Evolutionary conservation across 35 echinoderm and acorn worm species (phyloP).

Genomic region (Diadema setosum): DNA sequence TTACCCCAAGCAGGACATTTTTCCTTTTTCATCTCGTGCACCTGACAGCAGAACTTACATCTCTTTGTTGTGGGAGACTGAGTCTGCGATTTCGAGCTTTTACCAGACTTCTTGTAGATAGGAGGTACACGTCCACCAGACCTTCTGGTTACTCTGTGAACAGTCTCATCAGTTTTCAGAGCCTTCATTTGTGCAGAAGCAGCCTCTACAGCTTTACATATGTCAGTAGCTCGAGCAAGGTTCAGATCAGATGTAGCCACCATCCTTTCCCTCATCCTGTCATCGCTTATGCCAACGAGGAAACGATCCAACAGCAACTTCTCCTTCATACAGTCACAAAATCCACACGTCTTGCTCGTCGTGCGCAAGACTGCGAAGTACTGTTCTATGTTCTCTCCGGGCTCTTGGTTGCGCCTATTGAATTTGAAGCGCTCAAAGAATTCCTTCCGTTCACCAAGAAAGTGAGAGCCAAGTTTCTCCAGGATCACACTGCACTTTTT

Average conservation of each 20-base stretch:
- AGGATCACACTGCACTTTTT: neutral
- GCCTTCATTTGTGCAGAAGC: neutral
- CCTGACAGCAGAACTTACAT: no score
- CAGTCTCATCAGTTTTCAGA: neutral
- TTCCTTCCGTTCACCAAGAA: constrained; percentile 4
- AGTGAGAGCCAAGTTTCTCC: neutral
- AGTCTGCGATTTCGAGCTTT: no score
- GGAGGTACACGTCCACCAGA: no score
- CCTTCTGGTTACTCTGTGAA: no score
- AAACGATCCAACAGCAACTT: constrained; percentile 10
- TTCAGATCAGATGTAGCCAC: neutral
- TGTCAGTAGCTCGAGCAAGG: neutral
- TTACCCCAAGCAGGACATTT: no score
- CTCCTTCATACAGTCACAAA: constrained; percentile 24
- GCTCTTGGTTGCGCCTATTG: constrained; percentile 14
- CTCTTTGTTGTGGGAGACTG: no score
- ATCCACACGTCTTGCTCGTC: constrained; percentile 22
- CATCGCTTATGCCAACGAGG: neutral
- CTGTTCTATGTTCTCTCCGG: no score
- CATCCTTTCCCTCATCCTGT: constrained; percentile 28
- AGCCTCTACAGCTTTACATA: constrained; percentile 16
- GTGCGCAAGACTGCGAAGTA: no score
- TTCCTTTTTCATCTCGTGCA: no score
- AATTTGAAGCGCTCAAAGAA: constrained; percentile 39
- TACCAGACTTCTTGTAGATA: no score